A percentile compares a stretch with the other conserved stretches of the same genome.
phyloP scores from a whole-genome alignment of 2,888 invertebrate genomes.

The Monochamus alternatus region DNA sequence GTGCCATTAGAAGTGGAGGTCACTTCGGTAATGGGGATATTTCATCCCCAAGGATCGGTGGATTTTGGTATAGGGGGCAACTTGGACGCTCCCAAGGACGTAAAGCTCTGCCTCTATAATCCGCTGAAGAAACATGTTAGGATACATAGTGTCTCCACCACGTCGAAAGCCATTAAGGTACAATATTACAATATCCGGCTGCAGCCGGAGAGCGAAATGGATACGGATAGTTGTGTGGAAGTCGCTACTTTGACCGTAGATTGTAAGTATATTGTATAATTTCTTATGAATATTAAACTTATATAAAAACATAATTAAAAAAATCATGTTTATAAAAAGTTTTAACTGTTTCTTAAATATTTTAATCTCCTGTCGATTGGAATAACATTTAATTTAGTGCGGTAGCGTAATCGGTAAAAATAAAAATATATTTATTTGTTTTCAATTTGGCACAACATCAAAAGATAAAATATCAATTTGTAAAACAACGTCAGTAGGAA shows the following conservation, averaged over 20 bases:
- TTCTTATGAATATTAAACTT: neutral
- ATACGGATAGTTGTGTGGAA: constrained; percentile 66
- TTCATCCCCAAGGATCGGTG: constrained; percentile 82
- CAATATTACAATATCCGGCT: constrained; percentile 79
- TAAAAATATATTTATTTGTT: no score
- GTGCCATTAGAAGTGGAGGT: constrained; percentile 91
- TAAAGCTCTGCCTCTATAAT: constrained; percentile 78
- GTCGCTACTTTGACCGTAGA: constrained; percentile 81
- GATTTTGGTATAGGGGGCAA: constrained; percentile 89
- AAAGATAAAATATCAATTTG: no score
- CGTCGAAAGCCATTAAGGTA: constrained; percentile 79
- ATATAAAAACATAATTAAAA: constrained; percentile 2
- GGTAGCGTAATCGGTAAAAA: no score
- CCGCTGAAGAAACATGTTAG: constrained; percentile 79
- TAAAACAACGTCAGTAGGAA: no score
- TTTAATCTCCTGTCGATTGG: no score
- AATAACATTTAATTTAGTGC: no score
- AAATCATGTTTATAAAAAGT: neutral
- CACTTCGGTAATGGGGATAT: constrained; percentile 79
- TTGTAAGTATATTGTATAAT: constrained; percentile 74
- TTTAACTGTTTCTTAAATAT: no score
- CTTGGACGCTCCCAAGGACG: constrained; percentile 76
- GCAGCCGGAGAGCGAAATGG: constrained; percentile 76
- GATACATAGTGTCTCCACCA: constrained; percentile 77
- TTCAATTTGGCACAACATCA: no score